Percentiles rank a stretch among this genome's conserved stretches.
Evolutionary conservation across 2,113 vertebrate species (phyloP).

Genomic region (Pachyramphus minor): DNA sequence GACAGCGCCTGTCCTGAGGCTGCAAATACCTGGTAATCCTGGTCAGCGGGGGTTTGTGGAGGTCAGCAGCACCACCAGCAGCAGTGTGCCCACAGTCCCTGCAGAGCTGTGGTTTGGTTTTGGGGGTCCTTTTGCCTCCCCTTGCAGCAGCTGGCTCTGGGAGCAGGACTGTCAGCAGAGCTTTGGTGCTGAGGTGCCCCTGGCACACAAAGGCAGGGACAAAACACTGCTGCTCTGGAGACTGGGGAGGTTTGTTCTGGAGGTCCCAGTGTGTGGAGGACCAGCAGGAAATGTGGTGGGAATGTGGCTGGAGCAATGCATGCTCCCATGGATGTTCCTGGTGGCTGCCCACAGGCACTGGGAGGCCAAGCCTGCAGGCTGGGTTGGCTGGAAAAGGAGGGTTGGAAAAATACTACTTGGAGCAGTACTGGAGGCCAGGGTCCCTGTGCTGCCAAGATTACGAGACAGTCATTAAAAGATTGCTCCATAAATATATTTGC

Average conservation of each 20-base stretch:
- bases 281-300: not conserved
- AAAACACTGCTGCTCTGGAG: not conserved
- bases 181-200: not conserved
- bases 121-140: not conserved
- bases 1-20: accelerated
- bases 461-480: not conserved
- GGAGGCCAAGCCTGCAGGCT: not conserved
- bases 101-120: not conserved
- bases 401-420: not conserved
- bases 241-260: not conserved
- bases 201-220: not conserved
- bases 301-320: accelerated
- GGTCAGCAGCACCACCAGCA: not conserved
- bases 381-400: not conserved
- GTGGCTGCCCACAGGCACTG: not conserved
- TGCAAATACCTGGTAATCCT: accelerated
- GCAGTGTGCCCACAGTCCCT: accelerated
- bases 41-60: not conserved
- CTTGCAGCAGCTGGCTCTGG: not conserved
- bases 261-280: not conserved
- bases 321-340: not conserved
- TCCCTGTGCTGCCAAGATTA: not conserved
- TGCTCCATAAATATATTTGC: not conserved
- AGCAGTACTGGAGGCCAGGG: not conserved
- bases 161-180: not conserved